Evolutionary conservation across 2,113 vertebrate species (phyloP), one percentile per base, ranked within the genome.

Genomic region (Odontophorus gujanensis): DNA sequence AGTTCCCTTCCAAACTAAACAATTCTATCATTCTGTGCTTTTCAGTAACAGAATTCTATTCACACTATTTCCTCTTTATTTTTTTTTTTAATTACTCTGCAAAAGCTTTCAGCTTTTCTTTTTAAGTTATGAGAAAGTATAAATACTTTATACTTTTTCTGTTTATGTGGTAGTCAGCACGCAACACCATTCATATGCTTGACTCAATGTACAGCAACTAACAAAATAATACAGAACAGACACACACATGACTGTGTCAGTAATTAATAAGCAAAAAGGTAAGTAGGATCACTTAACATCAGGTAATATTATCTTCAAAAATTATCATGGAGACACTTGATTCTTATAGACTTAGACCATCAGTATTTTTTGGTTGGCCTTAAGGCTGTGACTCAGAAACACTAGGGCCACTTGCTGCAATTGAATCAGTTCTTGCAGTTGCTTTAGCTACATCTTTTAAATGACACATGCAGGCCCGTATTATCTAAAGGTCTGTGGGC

Each of bases 211-310:
- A 83, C n/a, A 83, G 47, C 43, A 89, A 78, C 51, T 89, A 84
- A 68, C 19, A 38, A 45, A 76, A 42, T 59, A 81, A 61, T 32
- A 91, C 26, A 65, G 67, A 47, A 68, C 34, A 82, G 67, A 55
- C 53, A 51, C n/a, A 66, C n/a, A 74, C 0, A 1, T 51, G 53
- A 66, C 67, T 66, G 19, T 67, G 38, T 53, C 89, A 81, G 62
- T 93, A 89, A 93, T 84, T 81, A 90, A 62, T 32, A 65, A 91
- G 78, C 58, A 78, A 69, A 86, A 86, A 93, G 17, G 77, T 68
- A 57, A 94, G 48, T 21, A 55, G 43, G 57, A 48, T 68, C 78
- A 69, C 53, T 83, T 80, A 84, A 87, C 36, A 16, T 86, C 61
- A 62, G 59, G 42, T 12, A 61, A 25, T 61, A 45, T 28, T 82